Conservation (phyloP, 2,888 invertebrate species). For the Helobdella robusta region DNA sequence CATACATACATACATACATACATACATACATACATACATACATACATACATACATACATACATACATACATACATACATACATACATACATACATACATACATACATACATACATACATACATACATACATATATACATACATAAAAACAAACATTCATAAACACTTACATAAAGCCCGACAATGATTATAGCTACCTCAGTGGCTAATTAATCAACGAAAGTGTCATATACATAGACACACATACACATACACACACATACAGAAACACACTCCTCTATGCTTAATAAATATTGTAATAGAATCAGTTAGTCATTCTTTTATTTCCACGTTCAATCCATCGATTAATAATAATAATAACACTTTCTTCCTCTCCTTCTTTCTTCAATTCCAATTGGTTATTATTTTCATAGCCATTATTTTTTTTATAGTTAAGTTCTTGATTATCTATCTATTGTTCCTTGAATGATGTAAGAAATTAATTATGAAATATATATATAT, state of each 20-base stretch:
- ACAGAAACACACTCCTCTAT: too few species aligned
- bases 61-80: too few species aligned
- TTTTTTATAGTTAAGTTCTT: background rate
- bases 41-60: too few species aligned
- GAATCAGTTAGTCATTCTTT: too few species aligned
- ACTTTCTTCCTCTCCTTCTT: background rate
- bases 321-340: background rate
- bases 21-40: too few species aligned
- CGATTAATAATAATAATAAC: background rate
- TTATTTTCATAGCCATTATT: background rate
- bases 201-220: too few species aligned
- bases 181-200: background rate
- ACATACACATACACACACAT: too few species aligned
- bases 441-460: background rate
- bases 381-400: background rate
- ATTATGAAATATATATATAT: slow-evolving; percentile 16
- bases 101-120: slow-evolving; percentile 3
- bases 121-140: background rate
- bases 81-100: too few species aligned
- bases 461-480: background rate
- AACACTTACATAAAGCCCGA: background rate
- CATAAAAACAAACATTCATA: background rate
- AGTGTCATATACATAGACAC: too few species aligned
- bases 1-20: too few species aligned
- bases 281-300: too few species aligned